A percentile compares a stretch with the other conserved stretches of the same genome.
Evolutionary conservation across 1,140 invertebrate genomes (phyloP).

Genomic region (Luehdorfia chinensis): DNA sequence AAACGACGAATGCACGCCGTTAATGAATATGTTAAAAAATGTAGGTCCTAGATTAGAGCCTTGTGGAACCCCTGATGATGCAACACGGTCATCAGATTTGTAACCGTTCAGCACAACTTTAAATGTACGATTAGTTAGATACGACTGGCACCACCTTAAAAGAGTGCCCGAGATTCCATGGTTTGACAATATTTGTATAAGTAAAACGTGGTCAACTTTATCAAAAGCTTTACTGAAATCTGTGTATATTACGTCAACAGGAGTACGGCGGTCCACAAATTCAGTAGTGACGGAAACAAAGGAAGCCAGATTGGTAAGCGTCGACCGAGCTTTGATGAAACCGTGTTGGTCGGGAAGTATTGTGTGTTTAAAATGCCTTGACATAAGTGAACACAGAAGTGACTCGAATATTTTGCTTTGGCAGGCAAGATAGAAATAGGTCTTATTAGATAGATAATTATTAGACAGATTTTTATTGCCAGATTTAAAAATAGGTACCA

Average conservation of each 20-base stretch:
- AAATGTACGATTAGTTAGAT: background rate
- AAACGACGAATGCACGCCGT: constrained; percentile 6
- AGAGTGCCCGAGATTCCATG: constrained; percentile 5
- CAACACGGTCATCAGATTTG: background rate
- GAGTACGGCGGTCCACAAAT: constrained; percentile 19
- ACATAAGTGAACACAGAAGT: constrained; percentile 7
- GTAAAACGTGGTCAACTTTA: constrained; percentile 1
- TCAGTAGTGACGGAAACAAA: constrained; percentile 5
- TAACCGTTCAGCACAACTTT: background rate
- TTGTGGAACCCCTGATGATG: constrained; percentile 12
- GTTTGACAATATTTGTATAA: background rate
- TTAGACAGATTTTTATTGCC: constrained; percentile 6
- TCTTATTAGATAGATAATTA: too few relatives aligned
- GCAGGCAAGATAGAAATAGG: constrained; percentile 14
- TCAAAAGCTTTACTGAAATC: constrained; percentile 19
- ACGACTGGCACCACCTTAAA: constrained; percentile 7
- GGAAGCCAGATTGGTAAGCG: constrained; percentile 7
- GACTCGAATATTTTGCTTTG: constrained; percentile 19
- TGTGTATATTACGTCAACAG: constrained; percentile 35
- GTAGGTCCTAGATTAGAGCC: constrained; percentile 19
- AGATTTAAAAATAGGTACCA: constrained; percentile 15
- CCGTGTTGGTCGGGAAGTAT: constrained; percentile 14
- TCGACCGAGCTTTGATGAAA: constrained; percentile 14
- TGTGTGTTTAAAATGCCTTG: constrained; percentile 14
- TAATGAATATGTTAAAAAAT: constrained; percentile 16